Evolutionary conservation across 2,888 invertebrate species (phyloP).

Genomic region (Lasioglossum zephyrum): DNA sequence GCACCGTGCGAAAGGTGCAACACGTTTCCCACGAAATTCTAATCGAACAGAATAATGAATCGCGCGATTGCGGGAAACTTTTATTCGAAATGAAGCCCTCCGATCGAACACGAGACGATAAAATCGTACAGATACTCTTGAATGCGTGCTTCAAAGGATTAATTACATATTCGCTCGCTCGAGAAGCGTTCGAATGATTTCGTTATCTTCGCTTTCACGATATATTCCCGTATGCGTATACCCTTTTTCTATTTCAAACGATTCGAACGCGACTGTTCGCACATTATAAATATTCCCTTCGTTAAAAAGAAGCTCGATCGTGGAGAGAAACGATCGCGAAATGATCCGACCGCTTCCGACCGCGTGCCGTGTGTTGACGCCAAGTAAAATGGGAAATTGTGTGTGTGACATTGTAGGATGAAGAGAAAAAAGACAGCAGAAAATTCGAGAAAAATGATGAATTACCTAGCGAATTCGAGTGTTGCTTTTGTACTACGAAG

Average conservation of each 20-base stretch:
- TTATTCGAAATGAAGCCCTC: slow-evolving; percentile 26
- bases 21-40: background rate
- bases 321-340: slow-evolving; percentile 28
- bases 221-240: background rate
- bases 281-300: background rate
- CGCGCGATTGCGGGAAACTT: slow-evolving; percentile 33
- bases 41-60: background rate
- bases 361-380: slow-evolving; percentile 44
- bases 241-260: background rate
- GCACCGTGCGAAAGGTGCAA: slow-evolving; percentile 41
- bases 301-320: background rate
- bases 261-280: background rate
- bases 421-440: slow-evolving; percentile 88
- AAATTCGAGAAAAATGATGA: slow-evolving; percentile 92
- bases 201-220: background rate
- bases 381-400: slow-evolving; percentile 74
- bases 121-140: background rate
- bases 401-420: slow-evolving; percentile 83
- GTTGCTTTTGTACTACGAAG: slow-evolving; percentile 98
- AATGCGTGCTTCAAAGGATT: slow-evolving; percentile 61
- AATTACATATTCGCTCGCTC: slow-evolving; percentile 55
- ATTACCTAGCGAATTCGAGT: slow-evolving; percentile 97
- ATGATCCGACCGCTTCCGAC: slow-evolving; percentile 64
- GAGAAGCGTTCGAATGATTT: slow-evolving; percentile 60
- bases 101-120: background rate